These are phyloP conservation scores for Megaptera novaeangliae DNA, from an alignment of 2,113 vertebrate genomes.

Conservation along the genomic window DNA sequence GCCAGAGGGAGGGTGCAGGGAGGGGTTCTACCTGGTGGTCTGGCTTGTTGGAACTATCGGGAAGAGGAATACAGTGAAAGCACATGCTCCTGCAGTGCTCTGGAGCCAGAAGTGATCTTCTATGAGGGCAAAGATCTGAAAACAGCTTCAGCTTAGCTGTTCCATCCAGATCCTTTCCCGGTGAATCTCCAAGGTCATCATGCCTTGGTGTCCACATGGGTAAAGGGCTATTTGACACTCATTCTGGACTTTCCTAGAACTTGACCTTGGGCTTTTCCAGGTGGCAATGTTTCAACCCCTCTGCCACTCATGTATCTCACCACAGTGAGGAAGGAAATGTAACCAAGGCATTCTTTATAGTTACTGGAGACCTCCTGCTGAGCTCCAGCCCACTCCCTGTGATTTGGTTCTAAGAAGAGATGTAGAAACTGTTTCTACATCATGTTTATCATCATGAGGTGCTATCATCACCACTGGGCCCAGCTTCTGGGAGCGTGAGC, in stretches of 20 bases:
- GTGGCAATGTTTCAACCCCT: background rate
- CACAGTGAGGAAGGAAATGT: rapidly evolving
- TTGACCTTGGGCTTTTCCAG: background rate
- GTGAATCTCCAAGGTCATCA: background rate
- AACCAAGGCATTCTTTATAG: background rate
- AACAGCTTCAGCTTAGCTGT: background rate
- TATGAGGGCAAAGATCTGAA: background rate
- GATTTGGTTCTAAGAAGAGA: background rate
- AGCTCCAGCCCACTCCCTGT: background rate
- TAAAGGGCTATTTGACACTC: background rate
- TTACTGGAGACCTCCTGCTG: too few species aligned
- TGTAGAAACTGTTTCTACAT: background rate
- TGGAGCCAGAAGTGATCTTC: background rate
- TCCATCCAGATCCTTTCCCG: background rate
- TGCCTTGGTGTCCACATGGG: background rate
- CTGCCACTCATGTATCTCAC: background rate
- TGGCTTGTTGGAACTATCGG: background rate
- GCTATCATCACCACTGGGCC: too few species aligned
- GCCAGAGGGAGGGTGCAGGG: background rate
- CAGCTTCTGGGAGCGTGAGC: background rate
- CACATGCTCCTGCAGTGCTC: background rate
- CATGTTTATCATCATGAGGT: background rate
- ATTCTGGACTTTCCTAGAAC: background rate
- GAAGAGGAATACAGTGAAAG: background rate
- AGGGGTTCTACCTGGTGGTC: background rate